These are phyloP conservation scores for Halocaridina rubra DNA, from an alignment of 2,888 invertebrate genomes.

Conservation along the genomic window DNA sequence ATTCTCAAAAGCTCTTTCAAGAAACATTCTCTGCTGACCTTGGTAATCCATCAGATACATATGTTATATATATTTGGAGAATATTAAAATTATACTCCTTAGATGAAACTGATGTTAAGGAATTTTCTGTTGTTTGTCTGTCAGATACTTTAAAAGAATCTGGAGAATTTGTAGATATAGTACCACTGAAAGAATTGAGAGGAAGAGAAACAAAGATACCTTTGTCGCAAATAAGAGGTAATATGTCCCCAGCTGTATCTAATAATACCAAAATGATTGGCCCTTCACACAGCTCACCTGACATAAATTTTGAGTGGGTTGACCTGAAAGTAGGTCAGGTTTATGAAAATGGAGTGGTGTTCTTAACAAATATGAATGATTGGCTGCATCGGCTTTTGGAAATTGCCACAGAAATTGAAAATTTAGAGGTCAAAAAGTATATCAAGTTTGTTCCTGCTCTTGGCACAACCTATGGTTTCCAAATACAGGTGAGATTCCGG, in stretches of 20 bases:
- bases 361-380: constrained; percentile 18
- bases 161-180: constrained; percentile 15
- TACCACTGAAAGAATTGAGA: constrained; percentile 13
- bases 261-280: background rate
- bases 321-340: constrained; percentile 28
- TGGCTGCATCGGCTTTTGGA: constrained; percentile 17
- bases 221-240: background rate
- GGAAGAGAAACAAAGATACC: background rate
- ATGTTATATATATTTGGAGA: constrained; percentile 43
- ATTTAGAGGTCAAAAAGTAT: constrained; percentile 30
- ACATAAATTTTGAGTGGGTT: constrained; percentile 30
- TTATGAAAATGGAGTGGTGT: constrained; percentile 36
- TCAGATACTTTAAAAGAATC: constrained; percentile 23
- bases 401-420: constrained; percentile 3
- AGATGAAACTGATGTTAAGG: background rate
- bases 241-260: background rate
- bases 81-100: constrained; percentile 24
- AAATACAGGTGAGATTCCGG: constrained; percentile 23
- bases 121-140: background rate
- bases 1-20: constrained; percentile 33
- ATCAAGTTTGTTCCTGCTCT: constrained; percentile 15
- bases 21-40: constrained; percentile 33
- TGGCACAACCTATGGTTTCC: constrained; percentile 22
- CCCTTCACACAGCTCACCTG: background rate
- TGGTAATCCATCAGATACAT: constrained; percentile 18